A percentile compares a stretch with the other conserved stretches of the same genome.
These are phyloP conservation scores for Macrotrachela quadricornifera DNA, from an alignment of 1,140 invertebrate genomes.

Conservation along the genomic window DNA sequence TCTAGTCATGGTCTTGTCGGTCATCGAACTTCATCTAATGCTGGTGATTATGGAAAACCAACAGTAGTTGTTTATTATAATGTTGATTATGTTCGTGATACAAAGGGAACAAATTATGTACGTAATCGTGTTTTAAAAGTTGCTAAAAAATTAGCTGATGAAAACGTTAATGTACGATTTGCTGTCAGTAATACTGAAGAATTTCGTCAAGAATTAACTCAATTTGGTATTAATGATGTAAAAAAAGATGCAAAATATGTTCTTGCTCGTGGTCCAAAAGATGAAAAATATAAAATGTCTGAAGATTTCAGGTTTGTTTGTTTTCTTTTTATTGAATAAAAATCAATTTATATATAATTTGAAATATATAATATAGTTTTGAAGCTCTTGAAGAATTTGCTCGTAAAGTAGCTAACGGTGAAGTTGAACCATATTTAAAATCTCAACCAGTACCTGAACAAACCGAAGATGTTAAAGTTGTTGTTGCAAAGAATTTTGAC, in stretches of 20 bases:
- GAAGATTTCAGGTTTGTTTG: too few species aligned
- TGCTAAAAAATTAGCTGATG: slow-evolving; percentile 53
- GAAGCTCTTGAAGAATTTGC: slow-evolving; percentile 71
- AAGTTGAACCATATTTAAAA: slow-evolving; percentile 75
- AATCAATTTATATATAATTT: too few species aligned
- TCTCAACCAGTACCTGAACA: slow-evolving; percentile 80
- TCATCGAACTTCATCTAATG: slow-evolving; percentile 59
- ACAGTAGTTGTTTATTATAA: slow-evolving; percentile 71
- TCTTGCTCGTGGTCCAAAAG: slow-evolving; percentile 52
- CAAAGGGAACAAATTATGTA: slow-evolving; percentile 98
- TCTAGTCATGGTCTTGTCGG: slow-evolving; percentile 58
- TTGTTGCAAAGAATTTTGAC: slow-evolving; percentile 92
- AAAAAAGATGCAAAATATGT: slow-evolving; percentile 69
- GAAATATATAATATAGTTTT: too few species aligned
- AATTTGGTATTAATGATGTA: slow-evolving; percentile 63
- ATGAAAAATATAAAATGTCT: slow-evolving; percentile 69
- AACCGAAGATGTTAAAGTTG: slow-evolving; percentile 58
- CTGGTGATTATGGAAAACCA: slow-evolving; percentile 57
- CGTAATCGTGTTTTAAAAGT: slow-evolving; percentile 52
- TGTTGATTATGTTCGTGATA: slow-evolving; percentile 88
- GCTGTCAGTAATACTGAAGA: slow-evolving; percentile 65
- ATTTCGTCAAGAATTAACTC: slow-evolving; percentile 43
- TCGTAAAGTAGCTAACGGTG: slow-evolving; percentile 54
- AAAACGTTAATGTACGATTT: slow-evolving; percentile 36
- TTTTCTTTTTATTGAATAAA: too few species aligned